These are phyloP conservation scores for Pluvianellus socialis DNA, from an alignment of 2,113 vertebrate species.

Conservation along the genomic window DNA sequence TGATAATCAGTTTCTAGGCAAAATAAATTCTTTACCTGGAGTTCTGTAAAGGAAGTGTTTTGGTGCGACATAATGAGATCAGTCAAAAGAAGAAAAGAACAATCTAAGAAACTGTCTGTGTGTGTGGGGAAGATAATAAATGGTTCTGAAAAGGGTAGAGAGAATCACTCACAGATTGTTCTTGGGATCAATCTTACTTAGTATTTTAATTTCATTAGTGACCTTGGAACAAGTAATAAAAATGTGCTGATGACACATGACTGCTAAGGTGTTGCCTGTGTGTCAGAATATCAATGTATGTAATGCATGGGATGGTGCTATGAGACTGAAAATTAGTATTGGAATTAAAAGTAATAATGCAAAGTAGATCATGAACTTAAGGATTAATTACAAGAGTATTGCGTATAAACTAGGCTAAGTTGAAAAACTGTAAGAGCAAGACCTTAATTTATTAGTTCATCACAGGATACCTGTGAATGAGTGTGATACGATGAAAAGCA, in stretches of 20 bases:
- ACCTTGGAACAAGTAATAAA: slow-evolving; percentile 23
- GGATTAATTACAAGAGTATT: neutral
- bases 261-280: neutral
- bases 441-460: neutral
- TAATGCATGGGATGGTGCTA: neutral
- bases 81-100: neutral
- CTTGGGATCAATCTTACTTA: neutral
- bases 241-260: neutral
- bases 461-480: neutral
- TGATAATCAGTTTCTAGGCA: neutral
- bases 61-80: neutral
- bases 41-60: neutral
- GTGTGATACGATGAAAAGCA: neutral
- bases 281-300: neutral
- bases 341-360: neutral
- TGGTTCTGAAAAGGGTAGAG: neutral
- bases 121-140: neutral
- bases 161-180: neutral
- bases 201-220: slow-evolving; percentile 44
- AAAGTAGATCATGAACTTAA: neutral
- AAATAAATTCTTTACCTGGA: neutral
- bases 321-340: neutral
- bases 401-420: neutral
- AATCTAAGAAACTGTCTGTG: neutral
- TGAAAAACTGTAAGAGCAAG: neutral